Evolutionary conservation across 2,797 vertebrate species (phyloP), one percentile per base, ranked within the genome.

Genomic region (Sebastes dallii): DNA sequence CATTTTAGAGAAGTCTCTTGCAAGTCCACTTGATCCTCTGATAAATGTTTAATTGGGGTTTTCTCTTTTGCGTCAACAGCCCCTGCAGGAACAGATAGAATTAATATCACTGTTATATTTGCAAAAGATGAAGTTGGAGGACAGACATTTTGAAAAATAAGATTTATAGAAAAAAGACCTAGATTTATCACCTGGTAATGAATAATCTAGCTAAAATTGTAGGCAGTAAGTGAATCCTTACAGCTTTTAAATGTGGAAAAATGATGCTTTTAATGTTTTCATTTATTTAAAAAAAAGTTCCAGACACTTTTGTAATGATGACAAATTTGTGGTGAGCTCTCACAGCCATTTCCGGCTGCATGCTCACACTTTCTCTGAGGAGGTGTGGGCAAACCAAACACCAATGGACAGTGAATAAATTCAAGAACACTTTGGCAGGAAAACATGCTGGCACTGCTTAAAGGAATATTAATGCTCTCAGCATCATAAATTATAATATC

Each of bases 21-120:
- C 65, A 61, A 32, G 39, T 82, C 25, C 18, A 8, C 55, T 34
- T 68, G 30, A 64, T 73, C 58, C 12, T 67, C n/a, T 72, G 66
- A 75, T 83, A 18, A 68, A 75, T 61, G 22, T 77, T 82, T 74
- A 20, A 82, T 52, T 77, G 6, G 22, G 6, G 16, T 58, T 72
- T 80, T 66, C 59, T 39, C 46, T 77, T 67, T 69, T 42, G n/a
- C 52, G 24, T 69, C 25, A 34, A 22, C 55, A 25, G 13, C 2
- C 6, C 5, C 58, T 54, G 24, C 10, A 24, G 30, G 24, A 67
- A 52, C 54, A 30, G 10, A 10, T 2, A 32, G n/a, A 16, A 61
- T 34, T 59, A 22, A 7, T 9, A 50, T 34, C 13, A 32, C 13
- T 59, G 27, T 14, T 34, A 2, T 18, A 58, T 64, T 42, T 81